phyloP scores from a whole-genome alignment of 2,888 invertebrate species.

The Cepaea hortensis region DNA sequence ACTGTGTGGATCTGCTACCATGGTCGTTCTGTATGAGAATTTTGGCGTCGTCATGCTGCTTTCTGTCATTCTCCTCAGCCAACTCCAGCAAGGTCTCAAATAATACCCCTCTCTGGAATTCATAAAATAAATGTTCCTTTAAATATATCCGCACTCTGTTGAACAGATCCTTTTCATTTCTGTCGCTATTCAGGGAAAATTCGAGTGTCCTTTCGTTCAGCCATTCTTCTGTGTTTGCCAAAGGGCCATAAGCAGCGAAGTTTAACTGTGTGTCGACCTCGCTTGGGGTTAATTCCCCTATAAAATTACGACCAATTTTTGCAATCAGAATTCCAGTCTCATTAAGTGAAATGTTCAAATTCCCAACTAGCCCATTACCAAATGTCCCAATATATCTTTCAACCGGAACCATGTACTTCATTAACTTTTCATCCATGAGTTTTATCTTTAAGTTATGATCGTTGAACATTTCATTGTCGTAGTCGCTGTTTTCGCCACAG shows the following conservation, averaged over 20 bases:
- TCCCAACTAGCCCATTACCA: slow-evolving; percentile 33
- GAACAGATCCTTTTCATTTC: neutral
- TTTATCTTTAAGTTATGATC: slow-evolving; percentile 4
- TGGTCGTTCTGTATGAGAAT: neutral
- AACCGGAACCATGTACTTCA: slow-evolving; percentile 10
- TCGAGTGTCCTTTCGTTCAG: neutral
- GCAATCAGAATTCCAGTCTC: neutral
- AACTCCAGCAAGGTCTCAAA: slow-evolving; percentile 19
- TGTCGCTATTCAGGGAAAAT: neutral
- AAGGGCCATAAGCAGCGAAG: neutral
- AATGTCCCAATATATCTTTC: slow-evolving; percentile 19
- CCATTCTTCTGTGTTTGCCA: slow-evolving; percentile 31
- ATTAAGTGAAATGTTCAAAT: slow-evolving; percentile 15
- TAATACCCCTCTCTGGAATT: slow-evolving; percentile 17
- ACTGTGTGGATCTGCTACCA: neutral
- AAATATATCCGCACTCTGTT: slow-evolving; percentile 8
- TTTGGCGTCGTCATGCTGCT: neutral
- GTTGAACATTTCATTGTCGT: slow-evolving; percentile 6
- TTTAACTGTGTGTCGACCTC: neutral
- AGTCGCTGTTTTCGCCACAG: neutral
- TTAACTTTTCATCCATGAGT: neutral
- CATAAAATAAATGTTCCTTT: slow-evolving; percentile 27
- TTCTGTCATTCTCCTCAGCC: slow-evolving; percentile 22
- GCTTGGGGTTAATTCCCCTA: slow-evolving; percentile 12
- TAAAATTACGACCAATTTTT: slow-evolving; percentile 26